Evolutionary conservation across 2,888 invertebrate species (phyloP), one percentile per base, ranked within the genome.

Genomic region (Eumacrocentrus americanus): DNA sequence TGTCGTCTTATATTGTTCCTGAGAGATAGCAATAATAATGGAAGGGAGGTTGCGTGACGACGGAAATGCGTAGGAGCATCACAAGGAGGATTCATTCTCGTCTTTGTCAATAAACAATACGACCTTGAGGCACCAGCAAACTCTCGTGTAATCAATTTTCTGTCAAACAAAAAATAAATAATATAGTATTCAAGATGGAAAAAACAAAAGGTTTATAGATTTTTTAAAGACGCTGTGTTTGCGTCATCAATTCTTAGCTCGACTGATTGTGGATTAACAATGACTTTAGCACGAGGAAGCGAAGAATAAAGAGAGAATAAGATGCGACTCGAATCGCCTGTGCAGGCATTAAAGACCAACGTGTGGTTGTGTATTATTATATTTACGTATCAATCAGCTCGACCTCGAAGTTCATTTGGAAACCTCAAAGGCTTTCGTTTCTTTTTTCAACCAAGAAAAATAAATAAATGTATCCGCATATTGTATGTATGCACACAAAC

Each of bases 261-360:
- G 6, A 47, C 23, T 1, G 25, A 47, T 12, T 25, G 14, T 5
- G 25, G 12, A 11, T 16, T 25, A 40, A 38, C 2, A 40, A 52
- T 25, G 11, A 52, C 3, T 52, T 40, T 25, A 12, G 23, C 38
- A 40, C n/a, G n/a, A 54, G 44, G 22, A 44, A 44, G 42, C 34
- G 35, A 54, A 34, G 44, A 44, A 54, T 20, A 42, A 35, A 54
- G 44, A 5, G 11, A 18, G 12, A n/a, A 1, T 4, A 1, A 25
- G 44, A 7, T n/a, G 2, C 4, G n/a, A 44, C 9, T 18, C 11
- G 16, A 34, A 34, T 37, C 54, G 12, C 54, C 54, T 34, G 34
- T 44, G 42, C 44, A 42, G 29, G 18, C 18, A 54, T 54, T 54
- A 34, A 54, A 54, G 16, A 29, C 7, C 6, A 42, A 54, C 42